These are phyloP conservation scores for Nycticorax nycticorax DNA, from an alignment of 2,113 vertebrate genomes.

Conservation along the genomic window DNA sequence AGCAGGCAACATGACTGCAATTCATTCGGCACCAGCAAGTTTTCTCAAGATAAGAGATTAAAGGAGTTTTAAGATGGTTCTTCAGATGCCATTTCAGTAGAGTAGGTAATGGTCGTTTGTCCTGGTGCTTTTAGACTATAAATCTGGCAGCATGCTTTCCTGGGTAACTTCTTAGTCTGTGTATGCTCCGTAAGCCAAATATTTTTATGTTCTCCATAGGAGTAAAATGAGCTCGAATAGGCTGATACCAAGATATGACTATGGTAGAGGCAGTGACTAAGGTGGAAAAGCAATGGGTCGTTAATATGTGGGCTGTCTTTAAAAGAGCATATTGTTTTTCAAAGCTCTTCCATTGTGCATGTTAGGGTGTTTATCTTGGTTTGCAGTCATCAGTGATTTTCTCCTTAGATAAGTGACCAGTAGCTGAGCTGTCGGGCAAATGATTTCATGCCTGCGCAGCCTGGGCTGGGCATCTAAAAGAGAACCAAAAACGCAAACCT, in stretches of 20 bases:
- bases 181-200: neutral
- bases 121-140: neutral
- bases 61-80: neutral
- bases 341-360: neutral
- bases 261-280: neutral
- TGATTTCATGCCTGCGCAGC: constrained; percentile 6
- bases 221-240: neutral
- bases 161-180: neutral
- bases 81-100: neutral
- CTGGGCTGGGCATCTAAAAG: neutral
- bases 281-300: neutral
- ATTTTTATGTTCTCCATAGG: neutral
- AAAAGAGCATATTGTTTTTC: constrained; percentile 8
- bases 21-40: neutral
- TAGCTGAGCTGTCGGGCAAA: neutral
- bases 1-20: neutral
- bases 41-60: neutral
- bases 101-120: neutral
- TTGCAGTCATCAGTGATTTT: constrained; percentile 44
- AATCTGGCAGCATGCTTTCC: neutral
- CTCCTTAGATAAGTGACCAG: constrained; percentile 22
- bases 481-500: neutral
- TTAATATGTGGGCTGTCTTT: neutral
- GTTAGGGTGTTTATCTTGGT: neutral
- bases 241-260: neutral